Evolutionary conservation across 1,140 invertebrate species (phyloP).

Genomic region (Muscidifurax raptorellus): DNA sequence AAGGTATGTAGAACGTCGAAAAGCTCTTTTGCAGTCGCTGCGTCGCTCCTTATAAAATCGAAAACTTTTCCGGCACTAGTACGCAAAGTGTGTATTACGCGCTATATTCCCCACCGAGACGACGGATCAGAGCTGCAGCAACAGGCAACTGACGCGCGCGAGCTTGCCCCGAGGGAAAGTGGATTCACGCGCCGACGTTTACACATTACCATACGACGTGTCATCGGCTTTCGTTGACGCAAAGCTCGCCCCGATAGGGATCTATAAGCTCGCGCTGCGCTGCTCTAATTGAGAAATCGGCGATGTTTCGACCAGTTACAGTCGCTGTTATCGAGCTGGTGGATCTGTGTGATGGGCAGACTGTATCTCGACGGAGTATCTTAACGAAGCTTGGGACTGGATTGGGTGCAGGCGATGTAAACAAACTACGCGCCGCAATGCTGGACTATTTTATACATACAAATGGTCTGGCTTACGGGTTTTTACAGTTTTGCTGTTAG

Average conservation of each 20-base stretch:
- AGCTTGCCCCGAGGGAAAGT: not conserved
- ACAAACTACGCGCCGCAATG: not conserved
- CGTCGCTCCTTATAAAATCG: not conserved
- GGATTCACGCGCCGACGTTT: not conserved
- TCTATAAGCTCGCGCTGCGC: not conserved
- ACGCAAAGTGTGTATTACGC: not conserved
- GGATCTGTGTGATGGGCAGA: not conserved
- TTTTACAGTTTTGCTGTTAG: not conserved
- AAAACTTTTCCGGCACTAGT: not conserved
- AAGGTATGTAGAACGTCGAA: not conserved
- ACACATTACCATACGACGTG: not conserved
- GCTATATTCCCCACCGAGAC: not conserved
- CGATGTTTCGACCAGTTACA: not conserved
- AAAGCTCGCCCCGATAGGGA: not conserved
- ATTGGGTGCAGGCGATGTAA: not conserved
- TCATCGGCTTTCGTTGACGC: conserved; percentile 21
- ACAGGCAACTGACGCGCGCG: not conserved
- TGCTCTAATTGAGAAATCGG: conserved; percentile 34
- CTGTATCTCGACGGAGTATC: not conserved
- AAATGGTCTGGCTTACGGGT: not conserved
- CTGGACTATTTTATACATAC: not conserved
- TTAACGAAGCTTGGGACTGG: conserved; percentile 15
- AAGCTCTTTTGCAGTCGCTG: not conserved
- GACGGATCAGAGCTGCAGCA: not conserved
- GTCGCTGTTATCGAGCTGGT: not conserved